Percentiles rank a stretch among this genome's conserved stretches.
Conservation (phyloP, 2,797 vertebrate species). For the Eleutherodactylus coqui region DNA sequence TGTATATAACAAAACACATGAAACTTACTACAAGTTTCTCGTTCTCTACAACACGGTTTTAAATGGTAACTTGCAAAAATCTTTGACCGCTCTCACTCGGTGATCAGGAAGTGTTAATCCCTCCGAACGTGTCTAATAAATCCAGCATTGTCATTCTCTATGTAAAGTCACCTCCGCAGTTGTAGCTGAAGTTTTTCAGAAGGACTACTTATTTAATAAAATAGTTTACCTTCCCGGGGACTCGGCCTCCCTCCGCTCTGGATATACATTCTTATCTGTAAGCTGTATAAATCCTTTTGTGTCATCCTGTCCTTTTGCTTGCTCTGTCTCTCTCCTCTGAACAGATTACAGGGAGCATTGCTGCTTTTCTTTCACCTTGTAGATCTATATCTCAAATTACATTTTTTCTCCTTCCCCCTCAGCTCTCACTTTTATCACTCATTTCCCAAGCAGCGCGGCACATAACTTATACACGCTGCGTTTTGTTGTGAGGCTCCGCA, state of each 20-base stretch:
- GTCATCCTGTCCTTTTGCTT: slow-evolving; percentile 42
- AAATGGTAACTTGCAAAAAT: too few relatives aligned
- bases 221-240: slow-evolving; percentile 30
- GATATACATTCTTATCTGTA: slow-evolving; percentile 56
- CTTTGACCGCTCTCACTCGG: too few relatives aligned
- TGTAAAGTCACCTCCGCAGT: background rate
- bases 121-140: background rate
- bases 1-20: too few relatives aligned
- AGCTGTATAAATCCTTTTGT: slow-evolving; percentile 48
- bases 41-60: too few relatives aligned
- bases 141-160: background rate
- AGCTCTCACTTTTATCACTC: slow-evolving; percentile 48
- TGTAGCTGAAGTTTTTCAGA: slow-evolving; percentile 1
- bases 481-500: slow-evolving; percentile 12
- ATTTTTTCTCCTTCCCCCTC: slow-evolving; percentile 39
- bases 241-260: slow-evolving; percentile 16
- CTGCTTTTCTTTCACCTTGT: slow-evolving; percentile 61
- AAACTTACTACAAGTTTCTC: too few relatives aligned
- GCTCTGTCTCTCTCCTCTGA: slow-evolving; percentile 39
- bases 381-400: slow-evolving; percentile 63
- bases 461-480: slow-evolving; percentile 34
- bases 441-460: slow-evolving; percentile 42
- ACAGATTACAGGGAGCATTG: slow-evolving; percentile 57
- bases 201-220: slow-evolving; percentile 34
- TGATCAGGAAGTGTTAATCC: background rate